A percentile compares a stretch with the other conserved stretches of the same genome.
Evolutionary conservation across 2,797 vertebrate genomes (phyloP).

Genomic region (Lutjanus argentimaculatus): DNA sequence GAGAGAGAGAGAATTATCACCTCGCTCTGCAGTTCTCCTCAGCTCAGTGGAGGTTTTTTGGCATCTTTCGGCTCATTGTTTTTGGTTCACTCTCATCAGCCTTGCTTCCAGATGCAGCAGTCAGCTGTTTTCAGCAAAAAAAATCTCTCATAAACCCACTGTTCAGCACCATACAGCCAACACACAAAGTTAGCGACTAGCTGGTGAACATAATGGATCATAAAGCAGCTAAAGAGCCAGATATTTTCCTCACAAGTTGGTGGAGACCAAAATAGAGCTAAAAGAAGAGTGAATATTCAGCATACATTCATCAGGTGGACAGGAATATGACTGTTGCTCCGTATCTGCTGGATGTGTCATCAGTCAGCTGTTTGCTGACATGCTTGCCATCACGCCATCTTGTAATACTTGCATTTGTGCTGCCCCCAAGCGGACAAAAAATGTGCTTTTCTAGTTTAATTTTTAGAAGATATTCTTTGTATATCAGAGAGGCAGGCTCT

Average conservation of each 20-base stretch:
- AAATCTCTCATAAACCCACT: not conserved
- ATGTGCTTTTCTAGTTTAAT: too few species aligned
- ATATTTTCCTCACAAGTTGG: not conserved
- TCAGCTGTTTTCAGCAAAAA: not conserved
- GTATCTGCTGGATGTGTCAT: not conserved
- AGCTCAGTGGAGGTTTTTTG: not conserved
- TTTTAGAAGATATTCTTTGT: too few species aligned
- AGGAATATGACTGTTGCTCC: not conserved
- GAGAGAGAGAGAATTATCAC: not conserved
- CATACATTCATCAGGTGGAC: not conserved
- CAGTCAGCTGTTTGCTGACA: not conserved
- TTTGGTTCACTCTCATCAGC: not conserved
- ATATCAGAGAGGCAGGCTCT: too few species aligned
- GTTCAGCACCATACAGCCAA: not conserved
- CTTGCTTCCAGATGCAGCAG: slow-evolving; percentile 3
- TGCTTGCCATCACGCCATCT: not conserved
- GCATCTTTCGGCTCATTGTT: not conserved
- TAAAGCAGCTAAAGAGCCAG: not conserved
- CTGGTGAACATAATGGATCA: not conserved
- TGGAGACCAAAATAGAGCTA: not conserved
- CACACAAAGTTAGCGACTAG: not conserved
- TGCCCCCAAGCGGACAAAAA: too few species aligned
- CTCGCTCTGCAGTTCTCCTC: not conserved
- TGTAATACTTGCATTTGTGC: too few species aligned
- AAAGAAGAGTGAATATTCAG: not conserved